Base-by-base conservation (phyloP, 2,113 vertebrate genomes). In the Synchiropus splendidus region DNA sequence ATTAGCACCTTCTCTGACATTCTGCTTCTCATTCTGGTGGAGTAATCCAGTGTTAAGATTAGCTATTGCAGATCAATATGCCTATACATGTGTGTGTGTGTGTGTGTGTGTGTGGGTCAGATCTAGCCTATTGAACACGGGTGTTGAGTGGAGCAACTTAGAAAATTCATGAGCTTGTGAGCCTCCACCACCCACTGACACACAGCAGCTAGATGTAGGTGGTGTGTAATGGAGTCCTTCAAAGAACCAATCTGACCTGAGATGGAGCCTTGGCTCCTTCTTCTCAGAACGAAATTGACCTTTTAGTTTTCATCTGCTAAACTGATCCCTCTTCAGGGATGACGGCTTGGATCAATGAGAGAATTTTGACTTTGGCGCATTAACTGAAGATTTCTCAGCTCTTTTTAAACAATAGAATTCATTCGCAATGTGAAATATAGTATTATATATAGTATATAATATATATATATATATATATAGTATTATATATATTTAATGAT, bases 31-130 rank as follows among this genome's bases (percentile, higher is more conserved):
- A 12, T 34, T 42, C 48, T 59, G 63, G 50, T 31, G 1, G 47
- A 55, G 44, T 48, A 52, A 62, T 61, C 50, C 38, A 16, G 37
- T 17, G 50, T 3, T 18, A 43, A 63, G 59, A 61, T 67, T 56
- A 68, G 61, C 56, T 39, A 51, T 32, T 57, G 48, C 42, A 41
- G 51, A 73, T 73, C 65, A 8, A 69, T 66, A 66, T 39, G n/a
- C n/a, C n/a, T n/a, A n/a, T n/a, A n/a, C n/a, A n/a, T 2, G 45
- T 12, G 30, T 31, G 62, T 12, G 35, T 43, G 47, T 45, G 16
- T n/a, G n/a, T 2, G 45, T 12, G 30, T 31, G 62, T 12, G 35
- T 43, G 47, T 45, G 16, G 61, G 63, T 64, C 56, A 48, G 54
- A 72, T 57, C 38, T 44, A 47, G 41, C 61, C 42, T 31, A 47